Percentiles rank a stretch among this genome's conserved stretches.
phyloP scores from a whole-genome alignment of 2,888 invertebrate genomes.

The Seira musarum region DNA sequence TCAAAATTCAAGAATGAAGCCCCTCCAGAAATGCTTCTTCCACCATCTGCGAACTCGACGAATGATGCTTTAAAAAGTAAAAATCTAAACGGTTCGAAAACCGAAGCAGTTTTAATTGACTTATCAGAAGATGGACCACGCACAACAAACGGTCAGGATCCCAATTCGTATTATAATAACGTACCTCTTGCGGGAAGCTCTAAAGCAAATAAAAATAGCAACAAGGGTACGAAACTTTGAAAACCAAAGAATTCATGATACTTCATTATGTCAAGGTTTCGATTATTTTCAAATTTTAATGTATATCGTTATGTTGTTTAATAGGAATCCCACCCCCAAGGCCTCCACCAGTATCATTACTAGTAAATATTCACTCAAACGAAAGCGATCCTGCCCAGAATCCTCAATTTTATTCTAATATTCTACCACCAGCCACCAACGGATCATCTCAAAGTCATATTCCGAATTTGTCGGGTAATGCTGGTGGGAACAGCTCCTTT shows the following conservation, averaged over 20 bases:
- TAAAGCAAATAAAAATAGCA: conserved; percentile 77
- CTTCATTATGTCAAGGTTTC: no score
- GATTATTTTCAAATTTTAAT: no score
- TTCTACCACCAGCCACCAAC: conserved; percentile 15
- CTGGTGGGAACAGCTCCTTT: not conserved
- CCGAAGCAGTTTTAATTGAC: conserved; percentile 84
- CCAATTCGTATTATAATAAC: conserved; percentile 67
- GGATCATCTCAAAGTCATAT: conserved; percentile 8
- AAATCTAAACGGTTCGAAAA: no score
- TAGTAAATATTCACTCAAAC: conserved; percentile 64
- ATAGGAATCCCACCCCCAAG: conserved; percentile 50
- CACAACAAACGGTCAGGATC: conserved; percentile 12
- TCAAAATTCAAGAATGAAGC: conserved; percentile 86
- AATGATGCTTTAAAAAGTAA: not conserved
- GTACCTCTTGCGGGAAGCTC: conserved; percentile 80
- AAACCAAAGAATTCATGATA: no score
- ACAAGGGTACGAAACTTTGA: conserved; percentile 23
- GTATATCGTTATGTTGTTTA: no score
- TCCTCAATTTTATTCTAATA: conserved; percentile 31
- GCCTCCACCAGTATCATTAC: conserved; percentile 54
- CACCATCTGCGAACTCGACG: not conserved
- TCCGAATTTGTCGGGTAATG: conserved; percentile 16
- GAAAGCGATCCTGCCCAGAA: conserved; percentile 67
- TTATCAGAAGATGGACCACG: conserved; percentile 78
- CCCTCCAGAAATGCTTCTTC: conserved; percentile 54